Evolutionary conservation across 2,113 vertebrate genomes (phyloP), one percentile per base, ranked within the genome.

Genomic region (Passerina amoena): DNA sequence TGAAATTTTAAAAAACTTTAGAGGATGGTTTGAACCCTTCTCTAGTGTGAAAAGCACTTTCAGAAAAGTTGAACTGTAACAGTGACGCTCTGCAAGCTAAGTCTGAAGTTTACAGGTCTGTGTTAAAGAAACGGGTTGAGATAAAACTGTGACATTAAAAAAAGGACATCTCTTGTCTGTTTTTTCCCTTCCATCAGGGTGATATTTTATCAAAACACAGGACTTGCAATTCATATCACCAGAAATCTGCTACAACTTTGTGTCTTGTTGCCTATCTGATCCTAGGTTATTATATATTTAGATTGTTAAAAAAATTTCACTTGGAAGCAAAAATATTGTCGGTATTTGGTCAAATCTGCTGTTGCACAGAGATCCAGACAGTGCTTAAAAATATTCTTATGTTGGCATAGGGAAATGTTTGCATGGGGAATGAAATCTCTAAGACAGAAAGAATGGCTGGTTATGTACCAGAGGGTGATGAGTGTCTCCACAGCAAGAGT

Each of bases 21-120:
- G 24, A 18, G 9, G 6, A 28, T 28, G 5, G 2, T 47, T 76
- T 68, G 13, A 47, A 31, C 2, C 5, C 20, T 53, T 30, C 13
- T 77, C 81, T 85, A 60, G 10, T 13, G 9, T 77, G 87, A 89
- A 93, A 96, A 92, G 3, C n/a, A 83, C 28, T 86, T 95, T 89
- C 47, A 77, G 59, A 86, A 72, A 87, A 75, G 9, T 66, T 50
- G 23, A 40, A 57, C 44, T 59, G 5, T 57, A 35, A 38, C 37
- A 48, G 20, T 33, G 14, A 53, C 81, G 37, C 3, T 37, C 35
- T 77, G 18, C 25, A 88, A 69, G 14, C 10, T 25, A 83, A 14
- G 11, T 63, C 25, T 66, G n/a, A 94, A 92, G 23, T 81, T 45
- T 75, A 14, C 21, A 71, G 38, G 37, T 38, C 35, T 82, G 3